Base-by-base conservation (phyloP, 2,888 invertebrate species). In the Antheraea yamamai region DNA sequence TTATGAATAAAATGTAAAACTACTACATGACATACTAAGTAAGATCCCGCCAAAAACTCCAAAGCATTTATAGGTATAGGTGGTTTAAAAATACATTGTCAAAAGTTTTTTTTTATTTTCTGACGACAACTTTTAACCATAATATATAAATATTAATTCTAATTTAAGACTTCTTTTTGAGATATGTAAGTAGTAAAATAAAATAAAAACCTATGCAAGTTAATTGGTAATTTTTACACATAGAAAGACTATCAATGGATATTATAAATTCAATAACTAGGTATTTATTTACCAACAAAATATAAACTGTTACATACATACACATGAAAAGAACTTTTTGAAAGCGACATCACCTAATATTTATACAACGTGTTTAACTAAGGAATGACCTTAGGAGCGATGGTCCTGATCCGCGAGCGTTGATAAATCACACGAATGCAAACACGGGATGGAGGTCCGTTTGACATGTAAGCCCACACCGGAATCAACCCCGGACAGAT, bases 341-440 rank as follows among this genome's bases (percentile, higher is more conserved):
- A 78, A 81, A 82, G 80, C 80, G 81, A 82, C 81, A 79, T 75
- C 76, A 73, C 75, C 75, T 76, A 78, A 78, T 80, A 73, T 81
- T 81, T 78, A 76, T 68, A 76, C 77, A 79, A 77, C 74, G 75
- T 88, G 88, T 90, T 88, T 87, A 87, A 87, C 84, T 83, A 86
- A 81, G 83, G 86, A 87, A 86, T 91, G 88, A 88, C 88, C 88
- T 88, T 81, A 86, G 84, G 83, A 81, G 81, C 81, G 85, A 82
- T 84, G 83, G 78, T 78, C 75, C 85, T 93, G 90, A 93, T 93
- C 93, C 92, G 84, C 84, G 78, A 81, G 81, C 82, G 86, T 84
- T 87, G 89, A 90, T 92, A 92, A 89, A 93, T 91, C 89, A 90
- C 93, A 93, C 93, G 92, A 90, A 91, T 83, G 81, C 87, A 92